These are phyloP conservation scores for Magallana nippona DNA, from an alignment of 2,888 invertebrate genomes.

Conservation along the genomic window DNA sequence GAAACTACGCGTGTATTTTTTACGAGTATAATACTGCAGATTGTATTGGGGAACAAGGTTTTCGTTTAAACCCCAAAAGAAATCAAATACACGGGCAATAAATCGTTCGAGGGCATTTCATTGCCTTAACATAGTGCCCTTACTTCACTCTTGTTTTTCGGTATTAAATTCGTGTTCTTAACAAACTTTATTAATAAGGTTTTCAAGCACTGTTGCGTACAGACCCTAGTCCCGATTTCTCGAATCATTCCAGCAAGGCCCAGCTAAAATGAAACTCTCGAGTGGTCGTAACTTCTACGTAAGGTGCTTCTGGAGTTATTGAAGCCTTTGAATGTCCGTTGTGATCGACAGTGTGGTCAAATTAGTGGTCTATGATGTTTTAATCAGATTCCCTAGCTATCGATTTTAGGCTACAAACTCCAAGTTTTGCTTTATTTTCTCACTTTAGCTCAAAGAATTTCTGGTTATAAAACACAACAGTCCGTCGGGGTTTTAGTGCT, in stretches of 20 bases:
- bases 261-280: constrained; percentile 8
- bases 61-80: no score
- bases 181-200: not conserved
- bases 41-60: no score
- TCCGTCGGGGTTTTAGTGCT: not conserved
- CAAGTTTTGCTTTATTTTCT: not conserved
- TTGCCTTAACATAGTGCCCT: no score
- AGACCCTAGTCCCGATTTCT: not conserved
- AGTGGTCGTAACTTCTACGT: not conserved
- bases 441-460: not conserved
- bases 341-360: not conserved
- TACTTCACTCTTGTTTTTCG: not conserved
- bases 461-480: not conserved
- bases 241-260: not conserved
- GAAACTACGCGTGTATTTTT: no score
- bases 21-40: no score
- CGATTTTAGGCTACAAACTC: not conserved
- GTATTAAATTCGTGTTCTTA: not conserved
- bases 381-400: not conserved
- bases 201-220: not conserved
- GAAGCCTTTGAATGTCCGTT: not conserved
- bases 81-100: no score
- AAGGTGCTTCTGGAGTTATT: not conserved
- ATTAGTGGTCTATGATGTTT: not conserved
- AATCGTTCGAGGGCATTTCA: no score